These are phyloP conservation scores for Sigmodon hispidus DNA, from an alignment of 2,113 vertebrate species.

Conservation along the genomic window DNA sequence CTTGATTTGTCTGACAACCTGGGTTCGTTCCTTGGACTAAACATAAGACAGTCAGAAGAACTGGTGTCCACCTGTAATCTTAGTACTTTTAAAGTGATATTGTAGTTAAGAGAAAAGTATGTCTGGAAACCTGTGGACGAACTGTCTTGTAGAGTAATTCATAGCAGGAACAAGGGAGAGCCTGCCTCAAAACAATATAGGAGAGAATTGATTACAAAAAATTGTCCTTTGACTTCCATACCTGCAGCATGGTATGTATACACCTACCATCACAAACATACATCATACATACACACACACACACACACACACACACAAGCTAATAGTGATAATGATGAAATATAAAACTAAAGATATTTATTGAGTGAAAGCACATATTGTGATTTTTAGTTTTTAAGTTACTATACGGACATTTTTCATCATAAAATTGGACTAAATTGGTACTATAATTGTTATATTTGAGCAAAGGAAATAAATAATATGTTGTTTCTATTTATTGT, in stretches of 20 bases:
- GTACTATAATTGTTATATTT: background rate
- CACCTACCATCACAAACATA: background rate
- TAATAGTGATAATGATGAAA: background rate
- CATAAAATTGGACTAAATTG: background rate
- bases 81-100: background rate
- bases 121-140: background rate
- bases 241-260: background rate
- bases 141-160: background rate
- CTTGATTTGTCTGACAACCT: background rate
- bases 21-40: background rate
- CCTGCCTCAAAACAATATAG: background rate
- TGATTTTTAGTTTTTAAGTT: background rate
- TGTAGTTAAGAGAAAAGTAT: background rate
- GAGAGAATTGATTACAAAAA: background rate
- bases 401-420: background rate
- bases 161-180: background rate
- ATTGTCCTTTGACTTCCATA: background rate
- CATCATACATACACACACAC: background rate
- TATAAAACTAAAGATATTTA: background rate
- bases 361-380: background rate
- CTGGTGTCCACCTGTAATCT: too few species aligned
- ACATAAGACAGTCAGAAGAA: background rate
- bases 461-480: background rate
- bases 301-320: background rate
- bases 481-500: background rate